Base-by-base conservation (phyloP, 2,797 vertebrate genomes). In the Lithobates pipiens region DNA sequence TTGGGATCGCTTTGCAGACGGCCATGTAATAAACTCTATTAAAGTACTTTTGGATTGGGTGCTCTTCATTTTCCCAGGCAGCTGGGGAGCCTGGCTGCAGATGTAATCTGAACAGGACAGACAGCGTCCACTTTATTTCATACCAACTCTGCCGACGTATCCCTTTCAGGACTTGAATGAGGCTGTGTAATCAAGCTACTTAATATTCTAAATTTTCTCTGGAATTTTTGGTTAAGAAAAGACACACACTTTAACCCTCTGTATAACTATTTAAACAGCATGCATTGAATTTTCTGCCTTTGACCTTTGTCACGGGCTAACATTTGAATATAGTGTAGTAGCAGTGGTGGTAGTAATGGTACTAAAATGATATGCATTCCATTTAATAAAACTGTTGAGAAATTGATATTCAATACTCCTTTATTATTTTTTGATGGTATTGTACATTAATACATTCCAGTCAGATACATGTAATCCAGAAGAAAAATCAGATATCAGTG, bases 31-130 rank as follows among this genome's bases (percentile, higher is more conserved):
- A 86, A 86, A 86, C 79, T 76, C 85, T 86, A 82, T 82, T 77
- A 82, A 82, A 86, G 80, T 86, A 83, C 80, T 73, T 85, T 83
- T 73, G 85, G 80, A 83, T 83, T 73, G 81, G 75, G 80, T 77
- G 70, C 80, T 83, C 85, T 68, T 83, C 68, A 86, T 74, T 86
- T 86, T 86, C 85, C 80, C 85, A 86, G 85, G 80, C 80, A 86
- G 85, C 85, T 86, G 79, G 85, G 79, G 80, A 86, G 85, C 85
- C 79, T 71, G 85, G 67, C 80, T 86, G 85, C 85, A 86, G 85
- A 86, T 86, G 85, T 86, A 86, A 86, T 86, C 85, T 83, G 85
- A 86, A 83, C 80, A 61, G 85, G 85, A 86, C 85, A 86, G 85
- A 86, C 85, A 86, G 85, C 80, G 25, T 74, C 69, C 85, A 86